Evolutionary conservation across 2,888 invertebrate species (phyloP).

Genomic region (Polydrusus pterygomalis): DNA sequence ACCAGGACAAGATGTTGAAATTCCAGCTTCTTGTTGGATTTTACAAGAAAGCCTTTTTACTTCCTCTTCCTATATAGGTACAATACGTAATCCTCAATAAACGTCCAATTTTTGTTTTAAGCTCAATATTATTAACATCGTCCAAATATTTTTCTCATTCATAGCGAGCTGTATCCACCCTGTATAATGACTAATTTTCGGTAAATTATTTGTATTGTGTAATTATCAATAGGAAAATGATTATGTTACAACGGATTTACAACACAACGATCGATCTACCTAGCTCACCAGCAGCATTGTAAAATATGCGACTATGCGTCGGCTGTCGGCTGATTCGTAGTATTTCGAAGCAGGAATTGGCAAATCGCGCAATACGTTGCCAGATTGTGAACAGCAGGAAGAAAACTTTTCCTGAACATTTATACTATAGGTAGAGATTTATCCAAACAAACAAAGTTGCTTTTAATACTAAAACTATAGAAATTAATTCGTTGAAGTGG

Average conservation of each 20-base stretch:
- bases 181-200: neutral
- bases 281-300: neutral
- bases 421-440: neutral
- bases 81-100: no score
- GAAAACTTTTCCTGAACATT: neutral
- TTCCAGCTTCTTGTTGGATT: no score
- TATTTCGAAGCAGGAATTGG: slow-evolving; percentile 25
- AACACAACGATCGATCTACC: neutral
- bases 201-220: neutral
- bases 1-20: no score
- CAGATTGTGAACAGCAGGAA: slow-evolving; percentile 3
- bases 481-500: no score
- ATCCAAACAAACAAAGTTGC: no score
- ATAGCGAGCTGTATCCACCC: neutral
- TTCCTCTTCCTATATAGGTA: no score
- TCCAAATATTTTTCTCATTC: no score
- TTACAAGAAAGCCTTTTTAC: no score
- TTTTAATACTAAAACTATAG: no score
- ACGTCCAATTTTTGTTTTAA: no score
- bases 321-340: neutral
- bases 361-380: slow-evolving; percentile 21
- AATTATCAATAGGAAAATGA: neutral
- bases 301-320: neutral
- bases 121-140: no score
- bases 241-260: slow-evolving; percentile 12